These are phyloP conservation scores for Malacosoma neustria DNA, from an alignment of 2,888 invertebrate genomes.

Conservation along the genomic window DNA sequence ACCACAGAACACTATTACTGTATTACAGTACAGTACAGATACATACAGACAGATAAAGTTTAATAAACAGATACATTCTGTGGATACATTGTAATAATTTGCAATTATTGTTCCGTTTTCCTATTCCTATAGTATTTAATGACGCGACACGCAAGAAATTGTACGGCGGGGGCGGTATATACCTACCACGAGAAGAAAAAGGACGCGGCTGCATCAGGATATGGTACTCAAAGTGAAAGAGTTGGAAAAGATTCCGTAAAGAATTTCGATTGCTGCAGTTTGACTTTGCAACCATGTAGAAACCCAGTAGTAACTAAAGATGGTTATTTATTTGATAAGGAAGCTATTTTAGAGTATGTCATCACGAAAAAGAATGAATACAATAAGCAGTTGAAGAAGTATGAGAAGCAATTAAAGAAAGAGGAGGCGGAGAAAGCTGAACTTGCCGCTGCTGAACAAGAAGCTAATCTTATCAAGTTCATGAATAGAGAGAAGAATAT, in stretches of 20 bases:
- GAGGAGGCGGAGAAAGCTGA: conserved; percentile 82
- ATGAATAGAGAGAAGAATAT: conserved; percentile 88
- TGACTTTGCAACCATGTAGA: conserved; percentile 96
- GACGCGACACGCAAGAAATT: conserved; percentile 98
- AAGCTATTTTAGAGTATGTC: conserved; percentile 96
- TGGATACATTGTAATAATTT: too few relatives aligned
- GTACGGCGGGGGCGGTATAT: conserved; percentile 98
- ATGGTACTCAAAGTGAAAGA: conserved; percentile 89
- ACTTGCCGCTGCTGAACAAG: conserved; percentile 81
- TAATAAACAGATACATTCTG: too few relatives aligned
- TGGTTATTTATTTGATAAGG: conserved; percentile 97
- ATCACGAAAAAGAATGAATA: conserved; percentile 95
- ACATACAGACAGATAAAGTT: too few relatives aligned
- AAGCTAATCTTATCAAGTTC: conserved; percentile 84
- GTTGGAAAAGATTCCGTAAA: conserved; percentile 94
- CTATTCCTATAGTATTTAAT: too few relatives aligned
- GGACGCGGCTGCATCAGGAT: conserved; percentile 95
- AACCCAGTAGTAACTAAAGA: conserved; percentile 90
- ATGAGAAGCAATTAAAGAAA: conserved; percentile 88
- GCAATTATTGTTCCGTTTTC: too few relatives aligned
- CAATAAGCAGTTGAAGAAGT: conserved; percentile 91
- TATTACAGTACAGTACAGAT: too few relatives aligned
- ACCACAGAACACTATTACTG: too few relatives aligned
- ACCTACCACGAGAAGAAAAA: conserved; percentile 98
- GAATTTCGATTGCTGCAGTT: conserved; percentile 97